These are phyloP conservation scores for Synergus itoensis DNA, from an alignment of 2,888 invertebrate genomes.

Conservation along the genomic window DNA sequence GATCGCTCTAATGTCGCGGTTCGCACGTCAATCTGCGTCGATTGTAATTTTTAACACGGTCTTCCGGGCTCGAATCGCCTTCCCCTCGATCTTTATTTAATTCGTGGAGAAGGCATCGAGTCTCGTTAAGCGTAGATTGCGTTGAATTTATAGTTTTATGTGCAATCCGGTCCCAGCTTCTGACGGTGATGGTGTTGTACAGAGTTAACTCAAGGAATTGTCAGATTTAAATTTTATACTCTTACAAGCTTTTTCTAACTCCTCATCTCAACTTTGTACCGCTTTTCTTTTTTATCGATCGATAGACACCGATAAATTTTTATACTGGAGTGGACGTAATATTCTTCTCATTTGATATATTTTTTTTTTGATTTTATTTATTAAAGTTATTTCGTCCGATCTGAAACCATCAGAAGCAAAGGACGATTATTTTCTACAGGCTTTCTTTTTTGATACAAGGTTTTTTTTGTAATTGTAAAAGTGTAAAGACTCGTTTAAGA, in stretches of 20 bases:
- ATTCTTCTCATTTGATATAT: not conserved
- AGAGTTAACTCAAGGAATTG: conserved; percentile 32
- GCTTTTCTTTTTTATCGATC: not conserved
- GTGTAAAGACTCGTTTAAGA: conserved; percentile 2
- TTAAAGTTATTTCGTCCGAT: not conserved
- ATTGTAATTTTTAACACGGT: conserved; percentile 40
- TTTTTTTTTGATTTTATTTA: not conserved
- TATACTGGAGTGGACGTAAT: conserved; percentile 23
- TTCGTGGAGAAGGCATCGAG: conserved; percentile 22
- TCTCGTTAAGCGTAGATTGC: conserved; percentile 31
- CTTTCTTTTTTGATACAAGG: not conserved
- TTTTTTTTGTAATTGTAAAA: conserved; percentile 8
- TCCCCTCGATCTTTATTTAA: conserved; percentile 15
- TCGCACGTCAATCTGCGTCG: conserved; percentile 39
- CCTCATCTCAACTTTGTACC: not conserved
- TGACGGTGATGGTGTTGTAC: conserved; percentile 27
- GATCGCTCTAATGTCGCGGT: conserved; percentile 42
- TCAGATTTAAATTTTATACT: conserved; percentile 38
- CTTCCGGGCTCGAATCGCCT: conserved; percentile 30
- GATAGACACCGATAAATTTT: conserved; percentile 22
- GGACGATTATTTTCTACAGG: conserved; percentile 20
- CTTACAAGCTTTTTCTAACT: not conserved
- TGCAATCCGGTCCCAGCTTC: conserved; percentile 40
- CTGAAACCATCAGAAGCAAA: conserved; percentile 25
- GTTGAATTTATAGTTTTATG: conserved; percentile 27